A percentile compares a stretch with the other conserved stretches of the same genome.
Evolutionary conservation across 2,797 vertebrate genomes (phyloP).

Genomic region (Smutsia gigantea): DNA sequence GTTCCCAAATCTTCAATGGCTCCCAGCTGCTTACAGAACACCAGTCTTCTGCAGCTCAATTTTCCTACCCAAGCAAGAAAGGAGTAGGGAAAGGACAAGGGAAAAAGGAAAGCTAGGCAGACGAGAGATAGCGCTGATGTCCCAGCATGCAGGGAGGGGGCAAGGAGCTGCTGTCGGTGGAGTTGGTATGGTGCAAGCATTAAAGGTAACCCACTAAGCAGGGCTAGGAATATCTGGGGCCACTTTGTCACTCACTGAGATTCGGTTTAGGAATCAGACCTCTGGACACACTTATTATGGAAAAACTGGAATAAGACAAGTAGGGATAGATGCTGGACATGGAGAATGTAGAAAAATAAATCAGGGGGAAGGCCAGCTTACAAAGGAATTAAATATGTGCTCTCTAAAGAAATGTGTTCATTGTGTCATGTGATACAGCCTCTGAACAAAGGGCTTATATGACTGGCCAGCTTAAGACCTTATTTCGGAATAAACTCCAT

Average conservation of each 20-base stretch:
- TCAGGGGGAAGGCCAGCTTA: neutral
- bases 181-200: too few relatives aligned
- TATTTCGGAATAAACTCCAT: neutral
- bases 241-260: neutral
- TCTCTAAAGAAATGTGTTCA: neutral
- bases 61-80: neutral
- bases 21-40: neutral
- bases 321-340: neutral
- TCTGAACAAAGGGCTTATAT: neutral
- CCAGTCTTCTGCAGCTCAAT: neutral
- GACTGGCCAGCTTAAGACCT: neutral
- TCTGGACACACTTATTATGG: neutral
- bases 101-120: neutral
- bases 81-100: neutral
- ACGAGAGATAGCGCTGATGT: too few relatives aligned
- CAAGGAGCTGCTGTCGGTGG: accelerated
- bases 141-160: neutral
- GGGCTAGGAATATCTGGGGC: neutral
- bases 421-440: neutral
- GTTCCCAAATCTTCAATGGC: neutral
- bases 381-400: neutral
- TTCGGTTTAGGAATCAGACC: neutral
- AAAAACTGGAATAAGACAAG: neutral
- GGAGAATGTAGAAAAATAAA: neutral
- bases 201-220: too few relatives aligned